phyloP scores from a whole-genome alignment of 2,113 vertebrate species.

The Smithornis capensis region DNA sequence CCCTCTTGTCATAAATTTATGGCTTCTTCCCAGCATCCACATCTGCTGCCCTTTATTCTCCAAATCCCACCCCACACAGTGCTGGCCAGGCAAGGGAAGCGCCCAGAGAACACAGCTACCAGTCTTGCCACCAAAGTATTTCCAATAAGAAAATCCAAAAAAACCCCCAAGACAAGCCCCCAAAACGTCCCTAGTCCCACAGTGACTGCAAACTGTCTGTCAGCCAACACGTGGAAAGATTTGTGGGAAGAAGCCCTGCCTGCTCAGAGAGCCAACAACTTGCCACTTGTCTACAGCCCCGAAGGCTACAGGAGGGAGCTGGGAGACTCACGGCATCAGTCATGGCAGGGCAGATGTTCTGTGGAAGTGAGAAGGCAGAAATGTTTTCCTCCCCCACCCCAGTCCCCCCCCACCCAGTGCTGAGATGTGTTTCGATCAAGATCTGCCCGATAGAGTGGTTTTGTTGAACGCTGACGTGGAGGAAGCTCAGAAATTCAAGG shows the following conservation, averaged over 20 bases:
- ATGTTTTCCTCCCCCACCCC: conserved; percentile 41
- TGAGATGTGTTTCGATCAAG: conserved; percentile 11
- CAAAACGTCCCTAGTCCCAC: neutral
- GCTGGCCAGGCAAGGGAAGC: accelerated
- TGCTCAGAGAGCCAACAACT: neutral
- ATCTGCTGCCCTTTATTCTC: neutral
- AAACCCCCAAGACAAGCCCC: neutral
- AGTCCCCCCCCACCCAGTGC: neutral
- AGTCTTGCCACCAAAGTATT: neutral
- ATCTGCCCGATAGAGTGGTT: neutral
- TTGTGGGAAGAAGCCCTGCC: neutral
- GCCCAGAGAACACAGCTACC: neutral
- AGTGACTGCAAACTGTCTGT: neutral
- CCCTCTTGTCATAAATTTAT: neutral
- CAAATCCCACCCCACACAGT: accelerated
- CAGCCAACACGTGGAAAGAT: neutral
- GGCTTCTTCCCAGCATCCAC: neutral
- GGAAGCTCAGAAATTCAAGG: neutral
- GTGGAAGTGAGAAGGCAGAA: conserved; percentile 19
- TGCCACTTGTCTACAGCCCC: neutral
- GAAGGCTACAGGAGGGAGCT: neutral
- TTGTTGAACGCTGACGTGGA: neutral
- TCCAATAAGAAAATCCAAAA: neutral
- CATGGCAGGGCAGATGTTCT: neutral
- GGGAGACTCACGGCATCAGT: neutral